A percentile compares a stretch with the other conserved stretches of the same genome.
Evolutionary conservation across 2,888 invertebrate genomes (phyloP).

Genomic region (Heteromyza rotundicornis): DNA sequence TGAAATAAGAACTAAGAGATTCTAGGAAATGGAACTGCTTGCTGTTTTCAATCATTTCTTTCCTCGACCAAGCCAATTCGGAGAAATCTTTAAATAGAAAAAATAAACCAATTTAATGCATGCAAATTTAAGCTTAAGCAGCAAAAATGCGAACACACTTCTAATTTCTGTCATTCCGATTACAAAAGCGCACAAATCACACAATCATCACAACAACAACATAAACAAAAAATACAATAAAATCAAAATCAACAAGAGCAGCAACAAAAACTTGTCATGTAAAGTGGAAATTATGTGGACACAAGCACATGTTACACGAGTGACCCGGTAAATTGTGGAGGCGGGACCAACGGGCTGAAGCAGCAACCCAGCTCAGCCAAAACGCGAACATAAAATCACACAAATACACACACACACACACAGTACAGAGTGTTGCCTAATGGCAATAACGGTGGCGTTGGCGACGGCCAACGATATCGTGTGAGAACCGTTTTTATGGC

Average conservation of each 20-base stretch:
- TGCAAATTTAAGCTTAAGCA: background rate
- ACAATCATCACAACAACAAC: background rate
- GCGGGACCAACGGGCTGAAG: background rate
- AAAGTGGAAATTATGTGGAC: slow-evolving; percentile 26
- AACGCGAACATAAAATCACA: too few relatives aligned
- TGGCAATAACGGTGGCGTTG: background rate
- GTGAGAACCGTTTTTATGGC: background rate
- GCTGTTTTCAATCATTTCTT: too few relatives aligned
- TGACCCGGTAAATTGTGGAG: slow-evolving; percentile 25
- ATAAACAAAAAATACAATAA: slow-evolving; percentile 7
- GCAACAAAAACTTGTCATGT: slow-evolving; percentile 20
- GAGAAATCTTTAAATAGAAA: too few relatives aligned
- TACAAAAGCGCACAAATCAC: background rate
- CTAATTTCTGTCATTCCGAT: background rate
- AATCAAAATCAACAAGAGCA: background rate
- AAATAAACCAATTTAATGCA: background rate
- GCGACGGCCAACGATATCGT: background rate
- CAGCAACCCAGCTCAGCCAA: too few relatives aligned
- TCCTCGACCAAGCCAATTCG: too few relatives aligned
- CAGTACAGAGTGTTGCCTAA: background rate
- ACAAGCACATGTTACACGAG: slow-evolving; percentile 21
- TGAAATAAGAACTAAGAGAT: too few relatives aligned
- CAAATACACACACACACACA: background rate
- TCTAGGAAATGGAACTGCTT: too few relatives aligned
- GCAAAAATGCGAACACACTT: background rate